These are phyloP conservation scores for Macroramphosus scolopax DNA, from an alignment of 2,797 vertebrate genomes.

Conservation along the genomic window DNA sequence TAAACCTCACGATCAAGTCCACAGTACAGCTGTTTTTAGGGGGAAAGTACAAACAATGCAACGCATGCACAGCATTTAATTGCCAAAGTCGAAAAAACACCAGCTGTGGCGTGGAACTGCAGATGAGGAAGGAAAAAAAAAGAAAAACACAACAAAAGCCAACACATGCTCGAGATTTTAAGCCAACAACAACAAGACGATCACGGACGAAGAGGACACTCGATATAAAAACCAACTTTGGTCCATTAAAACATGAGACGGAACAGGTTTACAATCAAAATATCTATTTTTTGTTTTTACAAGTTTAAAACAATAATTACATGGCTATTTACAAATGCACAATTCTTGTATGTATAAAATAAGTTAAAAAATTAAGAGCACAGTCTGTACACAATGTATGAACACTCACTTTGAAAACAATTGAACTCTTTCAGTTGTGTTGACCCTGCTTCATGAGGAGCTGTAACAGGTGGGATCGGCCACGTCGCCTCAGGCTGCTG, in stretches of 20 bases:
- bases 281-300: conserved; percentile 91
- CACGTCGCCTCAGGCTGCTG: too few relatives aligned
- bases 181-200: conserved; percentile 80
- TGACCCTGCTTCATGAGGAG: conserved; percentile 49
- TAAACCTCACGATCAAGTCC: conserved; percentile 78
- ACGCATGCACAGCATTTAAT: conserved; percentile 91
- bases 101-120: conserved; percentile 78
- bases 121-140: conserved; percentile 70
- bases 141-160: conserved; percentile 67
- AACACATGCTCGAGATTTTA: conserved; percentile 85
- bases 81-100: conserved; percentile 80
- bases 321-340: conserved; percentile 99
- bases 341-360: conserved; percentile 97
- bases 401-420: conserved; percentile 74
- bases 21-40: conserved; percentile 77
- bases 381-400: conserved; percentile 81
- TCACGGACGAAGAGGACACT: conserved; percentile 75
- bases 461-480: conserved; percentile 20
- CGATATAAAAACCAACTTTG: conserved; percentile 91
- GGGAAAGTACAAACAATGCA: conserved; percentile 80
- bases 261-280: conserved; percentile 94
- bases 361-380: conserved; percentile 94
- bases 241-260: conserved; percentile 96
- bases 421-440: conserved; percentile 62
- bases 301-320: conserved; percentile 97